Conservation (phyloP, 2,797 vertebrate species). For the Heterohyrax brucei region DNA sequence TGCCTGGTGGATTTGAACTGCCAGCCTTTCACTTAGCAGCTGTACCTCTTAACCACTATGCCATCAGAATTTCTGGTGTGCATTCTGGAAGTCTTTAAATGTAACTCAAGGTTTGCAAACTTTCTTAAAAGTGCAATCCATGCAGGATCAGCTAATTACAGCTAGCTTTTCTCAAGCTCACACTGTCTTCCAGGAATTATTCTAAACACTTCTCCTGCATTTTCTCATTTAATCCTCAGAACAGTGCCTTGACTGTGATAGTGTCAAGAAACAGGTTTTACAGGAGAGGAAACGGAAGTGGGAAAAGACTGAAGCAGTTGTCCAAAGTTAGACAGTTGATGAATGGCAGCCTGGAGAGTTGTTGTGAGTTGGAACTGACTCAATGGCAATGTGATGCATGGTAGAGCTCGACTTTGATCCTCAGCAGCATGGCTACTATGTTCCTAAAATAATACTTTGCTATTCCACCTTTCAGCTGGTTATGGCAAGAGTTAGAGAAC, state of each 20-base stretch:
- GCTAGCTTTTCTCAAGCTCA: background rate
- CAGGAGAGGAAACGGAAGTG: background rate
- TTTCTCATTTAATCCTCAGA: background rate
- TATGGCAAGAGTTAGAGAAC: too few relatives aligned
- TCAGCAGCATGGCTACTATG: background rate
- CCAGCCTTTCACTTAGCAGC: too few relatives aligned
- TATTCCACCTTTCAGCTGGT: background rate
- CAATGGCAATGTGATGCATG: background rate
- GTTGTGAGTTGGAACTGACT: background rate
- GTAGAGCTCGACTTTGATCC: background rate
- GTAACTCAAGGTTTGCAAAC: background rate
- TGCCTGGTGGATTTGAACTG: too few relatives aligned
- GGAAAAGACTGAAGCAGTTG: background rate
- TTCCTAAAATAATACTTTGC: background rate
- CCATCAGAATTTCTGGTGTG: background rate
- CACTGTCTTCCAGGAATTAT: background rate
- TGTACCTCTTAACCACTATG: too few relatives aligned
- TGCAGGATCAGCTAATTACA: background rate
- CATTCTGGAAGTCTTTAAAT: background rate
- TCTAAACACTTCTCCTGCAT: background rate
- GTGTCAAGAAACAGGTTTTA: background rate
- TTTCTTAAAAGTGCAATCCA: background rate
- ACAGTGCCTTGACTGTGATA: background rate
- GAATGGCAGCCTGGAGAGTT: background rate
- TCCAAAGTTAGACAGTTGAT: background rate